phyloP scores from a whole-genome alignment of 2,797 vertebrate species.

The Enteromius fasciolatus region DNA sequence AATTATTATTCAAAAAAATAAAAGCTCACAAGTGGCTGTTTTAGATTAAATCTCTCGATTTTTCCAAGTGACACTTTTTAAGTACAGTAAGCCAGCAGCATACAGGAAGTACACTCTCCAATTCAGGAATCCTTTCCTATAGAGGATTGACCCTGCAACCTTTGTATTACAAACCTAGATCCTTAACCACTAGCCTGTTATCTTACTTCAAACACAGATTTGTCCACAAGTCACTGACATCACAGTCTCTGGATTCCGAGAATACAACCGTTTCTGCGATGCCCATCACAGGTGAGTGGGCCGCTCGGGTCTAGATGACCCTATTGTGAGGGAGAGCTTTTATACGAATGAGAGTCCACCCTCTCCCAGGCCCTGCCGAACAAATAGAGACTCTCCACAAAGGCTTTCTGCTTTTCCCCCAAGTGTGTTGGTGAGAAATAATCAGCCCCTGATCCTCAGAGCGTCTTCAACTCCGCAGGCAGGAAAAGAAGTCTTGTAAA shows the following conservation, averaged over 20 bases:
- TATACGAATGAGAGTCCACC: conserved; percentile 37
- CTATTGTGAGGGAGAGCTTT: conserved; percentile 38
- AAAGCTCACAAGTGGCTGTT: conserved; percentile 15
- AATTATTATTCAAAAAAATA: background rate
- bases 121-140: background rate
- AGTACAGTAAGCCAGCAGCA: background rate
- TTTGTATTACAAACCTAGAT: background rate
- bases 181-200: conserved; percentile 30
- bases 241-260: background rate
- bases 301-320: conserved; percentile 18
- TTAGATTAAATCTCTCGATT: background rate
- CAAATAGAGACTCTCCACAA: conserved; percentile 47
- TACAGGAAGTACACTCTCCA: background rate
- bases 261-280: conserved; percentile 17
- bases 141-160: background rate
- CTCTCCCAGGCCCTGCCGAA: conserved; percentile 40
- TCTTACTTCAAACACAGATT: background rate
- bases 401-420: conserved; percentile 50
- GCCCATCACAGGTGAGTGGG: conserved; percentile 33
- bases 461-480: conserved; percentile 34
- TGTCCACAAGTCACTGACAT: conserved; percentile 1
- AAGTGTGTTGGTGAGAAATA: conserved; percentile 46
- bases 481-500: conserved; percentile 47
- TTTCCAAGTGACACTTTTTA: background rate
- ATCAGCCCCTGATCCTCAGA: conserved; percentile 49